Evolutionary conservation across 2,888 invertebrate genomes (phyloP).

Genomic region (Macrophya alboannulata): DNA sequence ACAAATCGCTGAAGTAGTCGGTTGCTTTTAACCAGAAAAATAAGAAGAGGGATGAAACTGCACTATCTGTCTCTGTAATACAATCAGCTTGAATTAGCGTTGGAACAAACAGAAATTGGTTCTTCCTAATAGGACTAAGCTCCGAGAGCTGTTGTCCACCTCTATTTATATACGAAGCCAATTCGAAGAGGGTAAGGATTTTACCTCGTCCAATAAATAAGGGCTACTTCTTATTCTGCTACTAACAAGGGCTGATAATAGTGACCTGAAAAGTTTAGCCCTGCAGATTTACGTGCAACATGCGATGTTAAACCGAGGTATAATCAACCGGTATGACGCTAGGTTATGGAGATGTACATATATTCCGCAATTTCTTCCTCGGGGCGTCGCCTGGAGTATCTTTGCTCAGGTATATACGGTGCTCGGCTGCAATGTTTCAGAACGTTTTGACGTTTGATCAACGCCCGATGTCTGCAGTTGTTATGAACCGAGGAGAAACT

Average conservation of each 20-base stretch:
- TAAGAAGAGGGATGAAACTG: neutral
- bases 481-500: constrained; percentile 14
- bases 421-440: constrained; percentile 38
- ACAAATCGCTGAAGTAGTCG: neutral
- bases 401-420: neutral
- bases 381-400: constrained; percentile 29
- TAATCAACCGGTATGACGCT: constrained; percentile 10
- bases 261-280: neutral
- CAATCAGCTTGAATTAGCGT: neutral
- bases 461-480: neutral
- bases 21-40: too few species aligned
- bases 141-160: neutral
- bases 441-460: constrained; percentile 42
- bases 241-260: constrained; percentile 30
- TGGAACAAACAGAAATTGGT: neutral
- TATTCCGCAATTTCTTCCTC: constrained; percentile 4
- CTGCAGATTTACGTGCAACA: constrained; percentile 13
- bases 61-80: neutral
- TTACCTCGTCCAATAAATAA: constrained; percentile 17
- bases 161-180: neutral
- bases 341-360: neutral
- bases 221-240: constrained; percentile 34
- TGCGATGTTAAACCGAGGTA: constrained; percentile 7
- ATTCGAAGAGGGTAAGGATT: neutral
- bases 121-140: neutral